Conservation (phyloP, 2,797 vertebrate species). For the Amphiprion clarkii region DNA sequence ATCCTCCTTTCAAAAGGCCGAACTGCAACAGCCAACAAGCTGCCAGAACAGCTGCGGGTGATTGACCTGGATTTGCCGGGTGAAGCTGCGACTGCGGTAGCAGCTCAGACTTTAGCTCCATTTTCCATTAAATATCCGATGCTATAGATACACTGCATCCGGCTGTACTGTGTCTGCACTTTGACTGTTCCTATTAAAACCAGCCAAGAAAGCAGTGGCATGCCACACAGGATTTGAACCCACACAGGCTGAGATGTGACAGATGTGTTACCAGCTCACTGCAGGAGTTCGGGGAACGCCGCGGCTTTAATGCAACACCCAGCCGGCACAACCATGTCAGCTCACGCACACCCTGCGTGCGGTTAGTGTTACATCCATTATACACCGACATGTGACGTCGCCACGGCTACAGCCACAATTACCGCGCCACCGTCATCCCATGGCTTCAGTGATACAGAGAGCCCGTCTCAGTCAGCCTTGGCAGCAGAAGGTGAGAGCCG, state of each 20-base stretch:
- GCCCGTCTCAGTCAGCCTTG: no score
- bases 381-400: no score
- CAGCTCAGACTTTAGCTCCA: constrained; percentile 1
- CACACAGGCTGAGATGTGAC: background rate
- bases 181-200: no score
- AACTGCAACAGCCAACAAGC: background rate
- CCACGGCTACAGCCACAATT: no score
- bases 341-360: background rate
- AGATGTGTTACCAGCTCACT: background rate
- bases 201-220: no score
- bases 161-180: no score
- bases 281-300: background rate
- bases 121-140: background rate
- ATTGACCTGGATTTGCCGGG: background rate
- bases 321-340: background rate
- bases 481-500: no score
- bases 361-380: background rate
- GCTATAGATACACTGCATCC: background rate
- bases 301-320: background rate
- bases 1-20: constrained; percentile 3
- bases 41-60: background rate
- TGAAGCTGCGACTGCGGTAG: background rate
- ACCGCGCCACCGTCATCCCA: no score
- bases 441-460: no score
- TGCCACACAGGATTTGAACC: background rate